phyloP scores from a whole-genome alignment of 1,140 invertebrate genomes.

The Hypothenemus hampei region DNA sequence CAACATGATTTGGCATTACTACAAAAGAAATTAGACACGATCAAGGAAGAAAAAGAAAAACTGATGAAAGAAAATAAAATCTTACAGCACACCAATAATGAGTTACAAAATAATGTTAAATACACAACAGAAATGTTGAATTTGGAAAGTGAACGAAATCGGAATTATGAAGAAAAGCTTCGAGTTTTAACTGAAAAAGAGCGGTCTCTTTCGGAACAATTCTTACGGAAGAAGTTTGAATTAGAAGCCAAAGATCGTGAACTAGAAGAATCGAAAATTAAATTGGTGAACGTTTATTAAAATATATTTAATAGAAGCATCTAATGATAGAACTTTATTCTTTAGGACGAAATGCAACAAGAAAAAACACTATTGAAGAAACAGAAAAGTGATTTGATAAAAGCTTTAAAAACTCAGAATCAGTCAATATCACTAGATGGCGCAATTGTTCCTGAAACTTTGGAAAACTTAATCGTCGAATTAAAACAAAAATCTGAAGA shows the following conservation, averaged over 20 bases:
- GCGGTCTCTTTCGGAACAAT: conserved; percentile 40
- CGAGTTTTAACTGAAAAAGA: conserved; percentile 42
- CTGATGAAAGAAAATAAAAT: conserved; percentile 28
- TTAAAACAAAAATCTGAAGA: conserved; percentile 50
- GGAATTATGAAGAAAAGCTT: conserved; percentile 49
- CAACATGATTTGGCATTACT: conserved; percentile 47
- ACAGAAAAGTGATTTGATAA: conserved; percentile 31
- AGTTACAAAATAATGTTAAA: conserved; percentile 45
- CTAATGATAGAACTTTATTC: neutral
- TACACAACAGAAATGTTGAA: conserved; percentile 53
- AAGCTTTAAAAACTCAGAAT: conserved; percentile 27
- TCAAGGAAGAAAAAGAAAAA: conserved; percentile 50
- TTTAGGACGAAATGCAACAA: conserved; percentile 40
- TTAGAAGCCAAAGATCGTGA: conserved; percentile 48
- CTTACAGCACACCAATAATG: conserved; percentile 27
- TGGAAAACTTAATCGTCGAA: conserved; percentile 52
- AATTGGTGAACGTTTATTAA: conserved; percentile 37
- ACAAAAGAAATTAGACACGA: conserved; percentile 48
- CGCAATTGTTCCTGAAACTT: conserved; percentile 43
- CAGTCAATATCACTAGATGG: conserved; percentile 18
- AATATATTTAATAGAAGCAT: neutral
- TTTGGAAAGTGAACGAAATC: conserved; percentile 50
- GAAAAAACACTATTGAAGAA: conserved; percentile 36
- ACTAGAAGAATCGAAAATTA: conserved; percentile 41
- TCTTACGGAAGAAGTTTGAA: conserved; percentile 46